phyloP scores from a whole-genome alignment of 2,113 vertebrate genomes.

The Ammodytes marinus region DNA sequence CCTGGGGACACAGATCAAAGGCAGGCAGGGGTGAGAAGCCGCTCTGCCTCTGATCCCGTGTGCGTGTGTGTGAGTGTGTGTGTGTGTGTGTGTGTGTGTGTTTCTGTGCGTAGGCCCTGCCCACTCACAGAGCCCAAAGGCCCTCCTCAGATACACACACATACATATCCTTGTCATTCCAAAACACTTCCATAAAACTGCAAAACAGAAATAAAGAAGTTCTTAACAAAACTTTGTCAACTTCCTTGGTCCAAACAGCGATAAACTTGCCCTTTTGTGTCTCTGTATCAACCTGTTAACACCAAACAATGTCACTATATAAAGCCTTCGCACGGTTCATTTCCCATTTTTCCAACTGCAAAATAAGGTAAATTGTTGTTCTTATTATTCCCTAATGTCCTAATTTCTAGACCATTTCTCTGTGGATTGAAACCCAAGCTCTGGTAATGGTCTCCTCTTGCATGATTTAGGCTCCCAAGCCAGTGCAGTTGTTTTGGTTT shows the following conservation, averaged over 20 bases:
- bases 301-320: neutral
- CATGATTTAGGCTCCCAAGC: conserved; percentile 34
- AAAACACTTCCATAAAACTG: conserved; percentile 80
- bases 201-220: conserved; percentile 72
- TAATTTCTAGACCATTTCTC: conserved; percentile 46
- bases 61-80: conserved; percentile 58
- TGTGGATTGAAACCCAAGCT: conserved; percentile 45
- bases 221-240: conserved; percentile 71
- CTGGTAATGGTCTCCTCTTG: conserved; percentile 43
- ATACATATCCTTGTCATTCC: conserved; percentile 80
- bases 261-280: conserved; percentile 31
- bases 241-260: conserved; percentile 66
- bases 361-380: neutral
- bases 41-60: conserved; percentile 92
- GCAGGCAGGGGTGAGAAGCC: conserved; percentile 87
- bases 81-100: conserved; percentile 44
- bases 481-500: conserved; percentile 63
- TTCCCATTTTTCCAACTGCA: conserved; percentile 11
- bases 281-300: conserved; percentile 17
- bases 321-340: conserved; percentile 5
- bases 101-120: conserved; percentile 77
- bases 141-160: conserved; percentile 67
- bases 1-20: conserved; percentile 99
- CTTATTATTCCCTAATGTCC: conserved; percentile 16
- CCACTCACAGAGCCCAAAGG: conserved; percentile 85